Evolutionary conservation across 2,797 vertebrate genomes (phyloP), one percentile per base, ranked within the genome.

Genomic region (Sebastes trivittatus): DNA sequence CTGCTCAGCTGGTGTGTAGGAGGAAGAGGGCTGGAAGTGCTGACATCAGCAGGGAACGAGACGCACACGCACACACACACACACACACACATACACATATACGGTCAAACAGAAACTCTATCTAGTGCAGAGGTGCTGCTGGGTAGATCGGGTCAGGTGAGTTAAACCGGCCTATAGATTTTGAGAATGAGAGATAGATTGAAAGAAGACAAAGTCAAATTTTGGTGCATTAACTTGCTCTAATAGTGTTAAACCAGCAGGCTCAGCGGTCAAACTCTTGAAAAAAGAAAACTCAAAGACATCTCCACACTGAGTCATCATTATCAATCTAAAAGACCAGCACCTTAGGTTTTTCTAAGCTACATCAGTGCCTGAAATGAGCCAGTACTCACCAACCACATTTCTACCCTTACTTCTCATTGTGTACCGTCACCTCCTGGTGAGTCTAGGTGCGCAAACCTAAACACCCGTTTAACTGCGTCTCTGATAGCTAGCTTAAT

Each of bases 1-100:
- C 87, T 87, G 87, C 87, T 90, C 85, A 84, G 89, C 84, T 89
- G 85, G 81, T 85, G 77, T 90, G 90, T 78, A 84, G 89, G 89
- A 89, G 85, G 89, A 87, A 85, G 83, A 80, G 82, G 66, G 66
- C 70, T 67, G 68, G 42, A 88, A 90, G 76, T 89, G 92, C 92
- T 92, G 87, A 93, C 78, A 91, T 91, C 83, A 92, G 92, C 92
- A 91, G 56, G 73, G 63, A 81, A 30, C 4, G 11, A 84, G 62
- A 8, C 20, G 49, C 13, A 9, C 82, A 66, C 72, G 20, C 60
- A 55, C 52, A 81, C 58, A 77, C 67, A 78, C 34, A 62, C 59
- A 76, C 5, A 68, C 46, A 80, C 11, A 65, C 46, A 77, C 46
- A 80, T 13, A 73, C 4, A 60, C 59, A 75, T 38, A 78, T 9